Conservation (phyloP, 35 echinoderm and acorn worm genomes). For the Stichopus chloronotus region DNA sequence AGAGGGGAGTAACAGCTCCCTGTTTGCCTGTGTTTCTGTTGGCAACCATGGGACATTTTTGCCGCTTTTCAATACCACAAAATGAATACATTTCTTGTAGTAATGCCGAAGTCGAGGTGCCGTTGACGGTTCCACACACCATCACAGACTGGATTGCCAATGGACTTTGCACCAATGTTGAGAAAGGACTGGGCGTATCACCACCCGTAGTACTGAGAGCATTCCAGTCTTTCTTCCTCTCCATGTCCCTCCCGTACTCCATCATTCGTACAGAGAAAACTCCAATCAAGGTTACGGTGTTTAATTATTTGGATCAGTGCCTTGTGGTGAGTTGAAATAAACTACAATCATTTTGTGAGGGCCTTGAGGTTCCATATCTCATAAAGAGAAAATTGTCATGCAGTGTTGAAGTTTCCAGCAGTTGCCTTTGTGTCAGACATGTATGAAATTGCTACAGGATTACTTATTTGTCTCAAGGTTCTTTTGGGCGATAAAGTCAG, state of each 20-base stretch:
- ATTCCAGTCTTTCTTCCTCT: conserved; percentile 88
- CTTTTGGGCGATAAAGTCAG: too few species aligned
- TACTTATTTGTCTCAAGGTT: too few species aligned
- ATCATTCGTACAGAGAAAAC: conserved; percentile 78
- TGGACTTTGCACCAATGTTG: conserved; percentile 66
- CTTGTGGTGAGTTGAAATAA: conserved; percentile 64
- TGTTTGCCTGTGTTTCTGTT: background rate
- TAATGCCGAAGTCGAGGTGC: background rate
- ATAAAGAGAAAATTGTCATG: too few species aligned
- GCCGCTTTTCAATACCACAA: too few species aligned
- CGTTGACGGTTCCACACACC: conserved; percentile 62
- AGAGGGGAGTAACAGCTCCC: too few species aligned
- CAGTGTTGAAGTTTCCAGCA: too few species aligned
- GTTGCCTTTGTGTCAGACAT: too few species aligned
- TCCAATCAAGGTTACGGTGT: conserved; percentile 70
- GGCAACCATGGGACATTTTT: background rate
- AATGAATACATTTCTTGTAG: background rate
- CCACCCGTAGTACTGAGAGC: conserved; percentile 33
- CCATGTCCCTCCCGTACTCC: conserved; percentile 76
- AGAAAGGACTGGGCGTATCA: conserved; percentile 69
- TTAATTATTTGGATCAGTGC: conserved; percentile 82
- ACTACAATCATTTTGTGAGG: too few species aligned
- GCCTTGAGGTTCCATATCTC: too few species aligned
- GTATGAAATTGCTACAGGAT: too few species aligned
- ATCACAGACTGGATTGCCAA: conserved; percentile 82